Evolutionary conservation across 2,797 vertebrate genomes (phyloP), one percentile per base, ranked within the genome.

Genomic region (Manis javanica): DNA sequence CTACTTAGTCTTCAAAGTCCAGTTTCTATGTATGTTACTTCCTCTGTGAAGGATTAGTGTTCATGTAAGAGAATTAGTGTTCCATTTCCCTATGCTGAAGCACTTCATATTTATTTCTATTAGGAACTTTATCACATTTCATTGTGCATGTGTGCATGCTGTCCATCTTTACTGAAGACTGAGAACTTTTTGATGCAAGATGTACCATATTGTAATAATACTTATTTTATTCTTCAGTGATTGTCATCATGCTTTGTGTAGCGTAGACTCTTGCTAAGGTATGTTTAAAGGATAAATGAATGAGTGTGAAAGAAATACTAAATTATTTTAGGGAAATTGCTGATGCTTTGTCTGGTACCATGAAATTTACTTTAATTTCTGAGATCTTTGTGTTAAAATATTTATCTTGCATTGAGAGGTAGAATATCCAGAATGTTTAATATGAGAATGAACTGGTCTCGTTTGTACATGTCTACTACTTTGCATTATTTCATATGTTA

Each of bases 321-420:
- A 82, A 46, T 93, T 90, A 64, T 26, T 51, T 68, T 37, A 12
- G 74, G n/a, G 57, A 61, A 84, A 81, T 71, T 88, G 39, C 39
- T 68, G 66, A 92, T 71, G 34, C 34, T 29, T 13, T 77, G 6
- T 51, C 34, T 91, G 46, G 66, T 94, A 34, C 14, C 46, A 26
- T 66, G 53, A 90, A 87, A 82, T 77, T 93, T 86, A 42, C 68
- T 87, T 94, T 86, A 84, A 63, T 42, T 95, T 81, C n/a, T 93
- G 69, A 11, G 55, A 93, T 26, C 31, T 82, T 87, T 83, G 14
- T 87, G 24, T 74, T 87, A 87, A 87, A 78, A 37, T 81, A 92
- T 55, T 10, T 37, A 15, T 72, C n/a, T 92, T 53, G 16, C 53
- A 55, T 64, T 82, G 61, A 92, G 46, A 91, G 51, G 74, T 94